Evolutionary conservation across 2,113 vertebrate genomes (phyloP), one percentile per base, ranked within the genome.

Genomic region (Odocoileus virginianus): DNA sequence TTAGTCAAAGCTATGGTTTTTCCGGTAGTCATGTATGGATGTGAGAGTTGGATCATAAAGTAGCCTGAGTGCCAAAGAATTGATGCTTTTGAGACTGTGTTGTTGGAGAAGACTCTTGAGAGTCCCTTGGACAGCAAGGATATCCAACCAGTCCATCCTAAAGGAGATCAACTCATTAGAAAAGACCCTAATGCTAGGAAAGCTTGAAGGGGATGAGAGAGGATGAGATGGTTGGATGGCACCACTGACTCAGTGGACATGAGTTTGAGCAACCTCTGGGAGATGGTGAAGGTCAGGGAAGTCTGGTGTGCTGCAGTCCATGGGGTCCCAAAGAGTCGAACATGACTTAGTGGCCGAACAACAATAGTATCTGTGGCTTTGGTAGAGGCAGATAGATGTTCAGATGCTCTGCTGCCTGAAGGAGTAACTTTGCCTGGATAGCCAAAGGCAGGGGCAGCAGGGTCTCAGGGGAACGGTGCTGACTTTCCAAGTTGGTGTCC

Each of bases 11-110:
- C n/a, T 36, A 71, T 71, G n/a, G n/a, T 71, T 71, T 71, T 23
- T 23, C 67, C 0, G 0, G n/a, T 71, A 23, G n/a, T 71, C 19
- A 71, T 0, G 1, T 23, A 23, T 40, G 19, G 19, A 40, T 40
- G 17, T 71, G 67, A 71, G n/a, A 40, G 67, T 71, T 71, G 67
- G n/a, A 12, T 19, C 10, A 13, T 71, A 40, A 71, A 40, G 19
- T 40, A 71, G n/a, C n/a, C 67, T 71, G 67, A 71, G 10, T 21
- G 10, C n/a, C 67, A 6, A 71, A 23, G 19, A 71, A 71, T 6
- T 71, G n/a, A 23, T 71, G 67, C 19, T 71, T 71, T 71, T 36
- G 67, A 71, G 40, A 71, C 5, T 71, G 19, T 23, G 67, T 19
- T 40, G n/a, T 3, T 71, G 67, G n/a, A 71, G 10, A 40, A 40